Percentiles rank a stretch among this genome's conserved stretches.
Conservation (phyloP, 2,113 vertebrate species). For the Caranx ignobilis region DNA sequence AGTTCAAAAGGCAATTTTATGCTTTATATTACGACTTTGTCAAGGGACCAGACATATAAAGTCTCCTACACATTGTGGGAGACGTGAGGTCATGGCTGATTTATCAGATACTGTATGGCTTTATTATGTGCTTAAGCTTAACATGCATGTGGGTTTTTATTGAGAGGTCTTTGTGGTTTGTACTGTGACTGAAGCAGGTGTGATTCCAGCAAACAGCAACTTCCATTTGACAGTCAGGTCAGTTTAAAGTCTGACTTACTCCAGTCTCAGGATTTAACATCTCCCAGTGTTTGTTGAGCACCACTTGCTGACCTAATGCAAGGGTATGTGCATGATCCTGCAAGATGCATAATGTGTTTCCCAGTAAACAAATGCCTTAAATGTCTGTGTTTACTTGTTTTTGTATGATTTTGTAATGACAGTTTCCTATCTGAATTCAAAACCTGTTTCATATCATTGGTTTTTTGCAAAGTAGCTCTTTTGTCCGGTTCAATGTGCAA, state of each 20-base stretch:
- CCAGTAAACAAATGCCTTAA: slow-evolving; percentile 70
- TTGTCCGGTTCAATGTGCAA: slow-evolving; percentile 27
- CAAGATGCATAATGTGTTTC: slow-evolving; percentile 17
- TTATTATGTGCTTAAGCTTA: neutral
- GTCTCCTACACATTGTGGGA: neutral
- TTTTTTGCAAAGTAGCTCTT: slow-evolving; percentile 18
- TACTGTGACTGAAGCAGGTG: neutral
- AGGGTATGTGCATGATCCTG: neutral
- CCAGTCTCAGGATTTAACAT: slow-evolving; percentile 61
- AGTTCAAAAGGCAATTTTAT: neutral
- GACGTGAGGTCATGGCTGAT: neutral
- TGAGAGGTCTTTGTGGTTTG: neutral
- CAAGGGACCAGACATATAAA: slow-evolving; percentile 16
- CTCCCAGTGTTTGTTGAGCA: slow-evolving; percentile 12
- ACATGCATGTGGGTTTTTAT: neutral
- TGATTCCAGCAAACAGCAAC: slow-evolving; percentile 16
- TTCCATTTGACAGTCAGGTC: slow-evolving; percentile 5
- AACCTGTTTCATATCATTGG: slow-evolving; percentile 27
- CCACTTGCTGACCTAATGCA: neutral
- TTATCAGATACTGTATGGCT: neutral
- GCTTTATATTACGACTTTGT: neutral
- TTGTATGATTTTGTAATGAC: slow-evolving; percentile 60
- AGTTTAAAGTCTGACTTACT: slow-evolving; percentile 5
- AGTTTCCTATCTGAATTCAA: slow-evolving; percentile 28
- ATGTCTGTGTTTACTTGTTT: slow-evolving; percentile 60